Base-by-base conservation (phyloP, 2,797 vertebrate species). In the Ciconia nigra region DNA sequence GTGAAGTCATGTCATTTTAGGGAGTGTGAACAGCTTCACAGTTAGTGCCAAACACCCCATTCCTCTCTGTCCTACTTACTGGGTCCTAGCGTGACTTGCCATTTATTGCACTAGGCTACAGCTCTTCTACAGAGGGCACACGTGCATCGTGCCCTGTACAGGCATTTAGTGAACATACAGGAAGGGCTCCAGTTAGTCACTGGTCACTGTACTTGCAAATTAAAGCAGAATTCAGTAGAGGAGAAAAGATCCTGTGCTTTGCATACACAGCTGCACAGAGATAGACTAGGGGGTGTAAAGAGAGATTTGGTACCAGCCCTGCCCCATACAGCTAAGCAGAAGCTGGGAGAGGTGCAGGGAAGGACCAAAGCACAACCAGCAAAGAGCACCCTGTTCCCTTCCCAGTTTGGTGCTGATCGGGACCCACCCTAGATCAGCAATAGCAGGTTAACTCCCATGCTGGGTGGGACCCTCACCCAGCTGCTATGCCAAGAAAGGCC, bases 211-310 rank as follows among this genome's bases (percentile, higher is more conserved):
- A 21, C 54, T 55, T 21, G 7, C 39, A 84, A 65, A 47, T 71
- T 25, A 52, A 65, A 84, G 41, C 54, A 41, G 10, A 89, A 73
- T 33, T 87, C 29, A 12, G 28, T 5, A 3, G 21, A 33, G 25
- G 57, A 83, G 37, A 79, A 37, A 22, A 69, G 7, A 41, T 19
- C 49, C 37, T 15, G 1, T 49, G 37, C 44, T 73, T 83, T 29
- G 15, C 7, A 1, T 5, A 28, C 14, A 11, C 26, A 24, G 35
- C 39, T 35, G 28, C 21, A 42, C 10, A 33, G n/a, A 31, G n/a
- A 14, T 8, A 55, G 70, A 3, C 26, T 25, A 2, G 0, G 0
- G 9, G 4, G 2, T 4, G 2, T 7, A 37, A 71, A 65, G n/a
- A 49, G 47, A 61, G 15, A 16, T 46, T 54, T 85, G n/a, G 15